A percentile compares a stretch with the other conserved stretches of the same genome.
Evolutionary conservation across 2,113 vertebrate species (phyloP).

Genomic region (Elgaria multicarinata): DNA sequence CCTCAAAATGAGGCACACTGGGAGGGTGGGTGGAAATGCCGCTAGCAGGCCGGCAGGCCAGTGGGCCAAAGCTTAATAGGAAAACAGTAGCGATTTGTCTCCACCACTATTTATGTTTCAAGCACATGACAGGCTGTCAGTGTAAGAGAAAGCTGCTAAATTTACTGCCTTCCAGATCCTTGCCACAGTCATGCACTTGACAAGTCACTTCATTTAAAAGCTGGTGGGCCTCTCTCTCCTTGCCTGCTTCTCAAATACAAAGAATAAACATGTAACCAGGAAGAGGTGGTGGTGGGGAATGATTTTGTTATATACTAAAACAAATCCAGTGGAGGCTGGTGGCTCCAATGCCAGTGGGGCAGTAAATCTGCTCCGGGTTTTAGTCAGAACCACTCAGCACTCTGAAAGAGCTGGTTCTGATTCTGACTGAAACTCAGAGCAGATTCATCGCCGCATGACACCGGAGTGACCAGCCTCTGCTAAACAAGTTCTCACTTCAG

Average conservation of each 20-base stretch:
- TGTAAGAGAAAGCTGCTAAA: conserved; percentile 76
- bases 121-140: conserved; percentile 79
- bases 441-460: too few relatives aligned
- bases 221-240: conserved; percentile 55
- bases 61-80: conserved; percentile 81
- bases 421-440: too few relatives aligned
- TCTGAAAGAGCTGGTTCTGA: too few relatives aligned
- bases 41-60: conserved; percentile 69
- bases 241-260: conserved; percentile 61
- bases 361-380: too few relatives aligned
- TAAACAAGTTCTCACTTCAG: conserved; percentile 26
- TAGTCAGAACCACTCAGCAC: too few relatives aligned
- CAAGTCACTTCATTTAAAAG: conserved; percentile 81
- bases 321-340: neutral
- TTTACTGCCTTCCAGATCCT: conserved; percentile 79
- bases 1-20: conserved; percentile 36
- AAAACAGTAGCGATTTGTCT: conserved; percentile 83
- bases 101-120: conserved; percentile 80
- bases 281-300: neutral
- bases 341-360: too few relatives aligned
- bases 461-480: too few relatives aligned
- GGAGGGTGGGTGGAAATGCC: conserved; percentile 49
- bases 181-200: conserved; percentile 75
- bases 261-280: conserved; percentile 49
- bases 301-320: conserved; percentile 35